These are phyloP conservation scores for Drosophila lini DNA, from an alignment of 1,140 invertebrate species.

Conservation along the genomic window DNA sequence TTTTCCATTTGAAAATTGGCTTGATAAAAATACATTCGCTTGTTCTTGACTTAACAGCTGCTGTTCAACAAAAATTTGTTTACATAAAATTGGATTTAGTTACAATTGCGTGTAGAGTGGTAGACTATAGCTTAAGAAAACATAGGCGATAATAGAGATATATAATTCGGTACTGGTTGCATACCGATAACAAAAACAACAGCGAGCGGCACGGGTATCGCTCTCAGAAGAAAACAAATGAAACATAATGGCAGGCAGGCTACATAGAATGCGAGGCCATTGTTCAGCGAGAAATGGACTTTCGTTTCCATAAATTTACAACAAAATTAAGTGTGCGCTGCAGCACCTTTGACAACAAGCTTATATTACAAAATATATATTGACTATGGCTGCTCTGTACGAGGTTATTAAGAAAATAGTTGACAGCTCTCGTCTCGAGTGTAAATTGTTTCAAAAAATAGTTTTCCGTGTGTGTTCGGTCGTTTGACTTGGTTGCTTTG, in stretches of 20 bases:
- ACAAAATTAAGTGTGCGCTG: constrained; percentile 53
- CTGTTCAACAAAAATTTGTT: constrained; percentile 75
- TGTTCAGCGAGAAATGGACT: constrained; percentile 49
- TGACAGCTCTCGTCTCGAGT: constrained; percentile 31
- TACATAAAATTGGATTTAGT: constrained; percentile 58
- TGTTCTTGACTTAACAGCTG: constrained; percentile 65
- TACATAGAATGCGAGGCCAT: constrained; percentile 73
- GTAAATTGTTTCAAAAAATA: constrained; percentile 80
- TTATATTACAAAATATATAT: constrained; percentile 31
- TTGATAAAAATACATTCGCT: constrained; percentile 65
- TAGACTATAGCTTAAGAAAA: constrained; percentile 59
- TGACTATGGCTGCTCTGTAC: constrained; percentile 7
- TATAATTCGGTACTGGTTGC: constrained; percentile 60
- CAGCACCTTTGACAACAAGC: constrained; percentile 7
- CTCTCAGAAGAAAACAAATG: constrained; percentile 59
- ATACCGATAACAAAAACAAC: constrained; percentile 77
- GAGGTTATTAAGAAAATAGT: constrained; percentile 26
- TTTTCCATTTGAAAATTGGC: constrained; percentile 39
- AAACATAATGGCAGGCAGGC: constrained; percentile 39
- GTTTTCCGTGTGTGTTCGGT: constrained; percentile 41
- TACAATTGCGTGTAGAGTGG: constrained; percentile 46
- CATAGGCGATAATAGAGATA: constrained; percentile 46
- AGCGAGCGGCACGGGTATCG: constrained; percentile 39
- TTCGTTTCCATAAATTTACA: constrained; percentile 49
- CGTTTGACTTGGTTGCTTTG: constrained; percentile 15